phyloP scores from a whole-genome alignment of 1,140 invertebrate species.

The Lucilia sericata region DNA sequence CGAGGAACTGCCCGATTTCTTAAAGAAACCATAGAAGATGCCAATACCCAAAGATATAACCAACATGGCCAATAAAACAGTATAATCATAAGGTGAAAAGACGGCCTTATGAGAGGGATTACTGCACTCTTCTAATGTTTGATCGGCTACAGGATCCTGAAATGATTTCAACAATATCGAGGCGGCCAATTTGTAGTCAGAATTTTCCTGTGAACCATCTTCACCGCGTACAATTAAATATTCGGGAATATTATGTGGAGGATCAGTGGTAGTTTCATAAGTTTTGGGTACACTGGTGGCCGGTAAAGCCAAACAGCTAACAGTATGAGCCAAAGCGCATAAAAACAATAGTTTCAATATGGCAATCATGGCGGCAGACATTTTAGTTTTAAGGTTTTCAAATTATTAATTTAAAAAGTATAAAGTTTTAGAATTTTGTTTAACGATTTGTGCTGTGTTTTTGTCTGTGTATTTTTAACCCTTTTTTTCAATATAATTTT shows the following conservation, averaged over 20 bases:
- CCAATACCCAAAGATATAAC: slow-evolving; percentile 78
- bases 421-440: neutral
- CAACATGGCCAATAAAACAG: slow-evolving; percentile 75
- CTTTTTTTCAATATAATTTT: slow-evolving; percentile 32
- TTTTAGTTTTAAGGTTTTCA: slow-evolving; percentile 43
- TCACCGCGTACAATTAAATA: slow-evolving; percentile 62
- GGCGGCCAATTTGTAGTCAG: slow-evolving; percentile 58
- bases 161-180: slow-evolving; percentile 53
- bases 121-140: slow-evolving; percentile 58
- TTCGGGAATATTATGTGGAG: slow-evolving; percentile 51
- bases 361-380: slow-evolving; percentile 56
- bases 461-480: neutral
- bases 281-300: slow-evolving; percentile 9
- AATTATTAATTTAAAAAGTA: neutral
- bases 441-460: neutral
- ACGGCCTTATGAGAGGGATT: slow-evolving; percentile 59
- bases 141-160: neutral
- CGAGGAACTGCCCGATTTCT: slow-evolving; percentile 70
- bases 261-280: slow-evolving; percentile 36
- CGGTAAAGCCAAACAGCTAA: slow-evolving; percentile 48
- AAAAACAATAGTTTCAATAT: slow-evolving; percentile 60
- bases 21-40: slow-evolving; percentile 81
- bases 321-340: slow-evolving; percentile 61
- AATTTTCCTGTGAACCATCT: slow-evolving; percentile 53
- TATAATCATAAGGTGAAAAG: slow-evolving; percentile 72